These are phyloP conservation scores for Margaritifera margaritifera DNA, from an alignment of 2,888 invertebrate species.

Conservation along the genomic window DNA sequence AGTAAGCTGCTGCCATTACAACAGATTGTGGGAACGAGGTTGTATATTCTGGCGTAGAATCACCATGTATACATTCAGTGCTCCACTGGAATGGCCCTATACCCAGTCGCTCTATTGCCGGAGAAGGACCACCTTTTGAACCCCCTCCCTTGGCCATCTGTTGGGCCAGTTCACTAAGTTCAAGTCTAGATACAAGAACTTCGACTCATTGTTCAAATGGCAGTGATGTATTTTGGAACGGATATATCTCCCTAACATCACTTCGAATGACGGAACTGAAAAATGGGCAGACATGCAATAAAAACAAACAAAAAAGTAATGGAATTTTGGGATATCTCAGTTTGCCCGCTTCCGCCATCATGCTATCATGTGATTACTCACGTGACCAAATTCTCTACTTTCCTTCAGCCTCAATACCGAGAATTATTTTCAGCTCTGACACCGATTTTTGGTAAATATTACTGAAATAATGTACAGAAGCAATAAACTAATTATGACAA, in stretches of 20 bases:
- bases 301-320: too few relatives aligned
- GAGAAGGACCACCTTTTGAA: slow-evolving; percentile 43
- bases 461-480: too few relatives aligned
- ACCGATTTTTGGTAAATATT: too few relatives aligned
- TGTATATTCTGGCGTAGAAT: slow-evolving; percentile 46
- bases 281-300: too few relatives aligned
- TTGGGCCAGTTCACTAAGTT: slow-evolving; percentile 49
- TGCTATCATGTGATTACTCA: too few relatives aligned
- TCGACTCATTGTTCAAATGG: slow-evolving; percentile 53
- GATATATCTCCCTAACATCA: slow-evolving; percentile 8
- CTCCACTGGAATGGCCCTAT: slow-evolving; percentile 59
- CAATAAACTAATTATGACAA: too few relatives aligned
- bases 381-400: too few relatives aligned
- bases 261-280: too few relatives aligned
- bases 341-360: too few relatives aligned
- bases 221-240: slow-evolving; percentile 61
- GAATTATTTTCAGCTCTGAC: too few relatives aligned
- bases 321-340: too few relatives aligned
- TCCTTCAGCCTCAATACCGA: too few relatives aligned
- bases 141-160: slow-evolving; percentile 49
- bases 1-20: slow-evolving; percentile 52
- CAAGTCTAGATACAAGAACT: slow-evolving; percentile 56
- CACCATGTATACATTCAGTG: slow-evolving; percentile 62
- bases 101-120: slow-evolving; percentile 52
- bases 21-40: slow-evolving; percentile 62